phyloP scores from a whole-genome alignment of 2,888 invertebrate species.

The Yponomeuta malinellus region DNA sequence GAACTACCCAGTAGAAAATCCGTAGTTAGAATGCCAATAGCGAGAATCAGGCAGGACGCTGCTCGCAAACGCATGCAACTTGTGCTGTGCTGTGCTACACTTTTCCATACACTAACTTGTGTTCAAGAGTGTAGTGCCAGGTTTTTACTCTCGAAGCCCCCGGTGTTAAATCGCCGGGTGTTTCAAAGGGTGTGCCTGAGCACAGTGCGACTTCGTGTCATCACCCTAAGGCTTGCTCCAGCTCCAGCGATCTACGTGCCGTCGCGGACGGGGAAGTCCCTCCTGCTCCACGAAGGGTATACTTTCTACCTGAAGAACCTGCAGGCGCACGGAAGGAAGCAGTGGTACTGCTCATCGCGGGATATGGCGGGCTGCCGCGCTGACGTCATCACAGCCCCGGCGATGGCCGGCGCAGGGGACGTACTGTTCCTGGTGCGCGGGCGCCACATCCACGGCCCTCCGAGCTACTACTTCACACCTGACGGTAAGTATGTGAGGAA shows the following conservation, averaged over 20 bases:
- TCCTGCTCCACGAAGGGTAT: constrained; percentile 65
- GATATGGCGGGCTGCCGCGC: constrained; percentile 71
- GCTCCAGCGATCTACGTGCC: constrained; percentile 70
- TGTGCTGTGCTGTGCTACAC: neutral
- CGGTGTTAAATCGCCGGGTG: neutral
- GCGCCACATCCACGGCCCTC: constrained; percentile 63
- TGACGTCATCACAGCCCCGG: constrained; percentile 66
- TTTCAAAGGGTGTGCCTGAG: neutral
- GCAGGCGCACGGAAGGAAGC: constrained; percentile 66
- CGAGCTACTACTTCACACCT: constrained; percentile 65
- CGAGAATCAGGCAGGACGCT: neutral
- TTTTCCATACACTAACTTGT: neutral
- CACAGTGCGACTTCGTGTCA: neutral
- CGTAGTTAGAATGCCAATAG: neutral
- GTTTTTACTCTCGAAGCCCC: neutral
- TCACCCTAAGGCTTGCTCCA: constrained; percentile 25
- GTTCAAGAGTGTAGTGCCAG: neutral
- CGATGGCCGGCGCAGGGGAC: constrained; percentile 46
- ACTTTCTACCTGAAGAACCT: constrained; percentile 70
- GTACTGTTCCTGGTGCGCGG: constrained; percentile 65
- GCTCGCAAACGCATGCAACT: too few species aligned
- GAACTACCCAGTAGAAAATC: neutral
- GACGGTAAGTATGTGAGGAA: constrained; percentile 68
- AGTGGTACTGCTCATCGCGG: constrained; percentile 69
- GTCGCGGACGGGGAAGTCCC: constrained; percentile 67